Evolutionary conservation across 1,140 invertebrate species (phyloP).

Genomic region (Diorhabda sublineata): DNA sequence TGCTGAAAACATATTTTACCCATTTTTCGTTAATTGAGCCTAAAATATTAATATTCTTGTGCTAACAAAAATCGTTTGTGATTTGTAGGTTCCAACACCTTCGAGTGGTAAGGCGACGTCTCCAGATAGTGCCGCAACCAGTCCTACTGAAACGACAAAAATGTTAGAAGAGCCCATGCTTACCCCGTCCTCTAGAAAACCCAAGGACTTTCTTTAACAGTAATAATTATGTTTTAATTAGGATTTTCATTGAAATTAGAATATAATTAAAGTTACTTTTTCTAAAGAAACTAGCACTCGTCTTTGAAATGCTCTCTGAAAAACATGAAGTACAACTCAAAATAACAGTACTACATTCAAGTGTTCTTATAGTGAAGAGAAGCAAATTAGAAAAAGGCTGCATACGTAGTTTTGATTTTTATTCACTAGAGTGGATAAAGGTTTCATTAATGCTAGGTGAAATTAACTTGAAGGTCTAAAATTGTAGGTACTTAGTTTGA

Average conservation of each 20-base stretch:
- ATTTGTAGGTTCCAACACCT: constrained; percentile 35
- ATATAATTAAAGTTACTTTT: constrained; percentile 1
- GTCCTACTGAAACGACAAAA: constrained; percentile 41
- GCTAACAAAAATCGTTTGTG: too few relatives aligned
- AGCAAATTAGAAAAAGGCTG: too few relatives aligned
- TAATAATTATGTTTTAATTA: constrained; percentile 17
- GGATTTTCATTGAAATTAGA: constrained; percentile 3
- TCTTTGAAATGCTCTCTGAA: background rate
- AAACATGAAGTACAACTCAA: background rate
- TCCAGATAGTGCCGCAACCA: constrained; percentile 39
- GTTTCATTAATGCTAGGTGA: too few relatives aligned
- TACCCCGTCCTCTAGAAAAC: constrained; percentile 42
- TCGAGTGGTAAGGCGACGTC: constrained; percentile 35
- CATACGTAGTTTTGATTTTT: too few relatives aligned
- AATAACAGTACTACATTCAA: background rate
- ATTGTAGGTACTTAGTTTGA: too few relatives aligned
- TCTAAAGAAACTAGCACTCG: background rate
- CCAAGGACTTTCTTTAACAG: constrained; percentile 42
- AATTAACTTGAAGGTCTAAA: too few relatives aligned
- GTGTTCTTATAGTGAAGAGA: background rate
- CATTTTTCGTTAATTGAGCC: too few relatives aligned
- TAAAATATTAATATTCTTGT: too few relatives aligned
- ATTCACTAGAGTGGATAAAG: too few relatives aligned
- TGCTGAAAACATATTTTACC: too few relatives aligned
- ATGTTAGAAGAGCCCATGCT: constrained; percentile 39